Base-by-base conservation (phyloP, 2,888 invertebrate species). In the Phorcus lineatus region DNA sequence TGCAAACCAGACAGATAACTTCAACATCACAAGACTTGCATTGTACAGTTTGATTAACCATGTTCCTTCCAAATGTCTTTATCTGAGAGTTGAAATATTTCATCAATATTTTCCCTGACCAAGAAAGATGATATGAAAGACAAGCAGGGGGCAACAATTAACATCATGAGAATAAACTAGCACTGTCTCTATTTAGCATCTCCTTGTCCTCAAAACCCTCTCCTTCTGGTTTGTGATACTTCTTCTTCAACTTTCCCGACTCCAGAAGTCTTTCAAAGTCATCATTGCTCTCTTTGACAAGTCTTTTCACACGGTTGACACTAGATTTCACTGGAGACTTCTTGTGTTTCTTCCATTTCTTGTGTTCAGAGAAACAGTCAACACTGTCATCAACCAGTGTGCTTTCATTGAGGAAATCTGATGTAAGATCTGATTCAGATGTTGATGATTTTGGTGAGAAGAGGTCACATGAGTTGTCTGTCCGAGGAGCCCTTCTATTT, bases 231-330 rank as follows among this genome's bases (percentile, higher is more conserved):
- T 55, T 40, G 40, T 17, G 54, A 22, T 78, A 81, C 77, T 82
- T 84, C 74, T 79, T 86, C 57, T 78, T 81, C 84, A 88, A 78
- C 80, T 86, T 88, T 28, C 88, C 89, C 16, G 83, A 81, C 13
- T 82, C 77, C 79, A 89, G 87, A 19, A 90, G 76, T n/a, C 83
- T 84, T 16, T 81, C 81, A 80, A 84, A 88, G 24, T 87, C 86
- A 31, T 86, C 85, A 31, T 86, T 84, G 75, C 86, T 86, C n/a
- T 88, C 86, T 9, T 85, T 81, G 19, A 88, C 85, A 70, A 90
- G 80, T 77, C 83, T 83, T 54, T 88, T 86, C 2, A 87, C 86
- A 16, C 74, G 36, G 19, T 66, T 53, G 11, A 62, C 79, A 17
- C 77, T 52, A n/a, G 80, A 40, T 11, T 78, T 77, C 31, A 74